phyloP scores from a whole-genome alignment of 2,113 vertebrate genomes.

The Phalacrocorax aristotelis region DNA sequence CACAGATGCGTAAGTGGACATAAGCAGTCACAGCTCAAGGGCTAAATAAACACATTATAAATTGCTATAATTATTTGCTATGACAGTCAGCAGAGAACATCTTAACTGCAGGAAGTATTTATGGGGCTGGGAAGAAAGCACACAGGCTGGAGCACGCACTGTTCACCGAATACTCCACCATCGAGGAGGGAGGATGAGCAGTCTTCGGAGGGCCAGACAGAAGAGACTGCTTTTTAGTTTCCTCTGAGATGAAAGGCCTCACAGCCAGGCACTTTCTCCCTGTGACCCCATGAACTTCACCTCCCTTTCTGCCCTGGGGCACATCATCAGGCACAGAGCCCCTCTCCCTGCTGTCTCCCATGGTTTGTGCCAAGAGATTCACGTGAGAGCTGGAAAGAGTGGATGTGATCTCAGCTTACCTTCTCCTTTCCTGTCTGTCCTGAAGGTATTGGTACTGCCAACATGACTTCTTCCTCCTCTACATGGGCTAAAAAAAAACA shows the following conservation, averaged over 20 bases:
- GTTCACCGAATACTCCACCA: background rate
- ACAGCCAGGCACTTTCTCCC: background rate
- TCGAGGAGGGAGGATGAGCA: background rate
- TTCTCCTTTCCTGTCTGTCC: background rate
- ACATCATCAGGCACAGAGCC: background rate
- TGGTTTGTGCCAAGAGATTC: rapidly evolving
- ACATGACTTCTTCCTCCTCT: background rate
- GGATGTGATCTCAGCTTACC: background rate
- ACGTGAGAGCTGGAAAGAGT: background rate
- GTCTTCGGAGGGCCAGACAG: background rate
- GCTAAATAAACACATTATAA: background rate
- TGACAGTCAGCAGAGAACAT: background rate
- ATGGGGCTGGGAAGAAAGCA: background rate
- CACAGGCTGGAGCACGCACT: background rate
- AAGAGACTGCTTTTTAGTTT: background rate
- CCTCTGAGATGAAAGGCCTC: background rate
- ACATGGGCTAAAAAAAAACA: background rate
- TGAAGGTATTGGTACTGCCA: background rate
- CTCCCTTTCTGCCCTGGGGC: background rate
- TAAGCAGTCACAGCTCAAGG: background rate
- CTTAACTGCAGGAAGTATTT: background rate
- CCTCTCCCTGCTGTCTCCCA: rapidly evolving
- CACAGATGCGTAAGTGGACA: background rate
- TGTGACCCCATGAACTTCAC: background rate
- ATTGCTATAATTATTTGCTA: background rate